These are phyloP conservation scores for Sebastes taczanowskii DNA, from an alignment of 2,797 vertebrate species.

Conservation along the genomic window DNA sequence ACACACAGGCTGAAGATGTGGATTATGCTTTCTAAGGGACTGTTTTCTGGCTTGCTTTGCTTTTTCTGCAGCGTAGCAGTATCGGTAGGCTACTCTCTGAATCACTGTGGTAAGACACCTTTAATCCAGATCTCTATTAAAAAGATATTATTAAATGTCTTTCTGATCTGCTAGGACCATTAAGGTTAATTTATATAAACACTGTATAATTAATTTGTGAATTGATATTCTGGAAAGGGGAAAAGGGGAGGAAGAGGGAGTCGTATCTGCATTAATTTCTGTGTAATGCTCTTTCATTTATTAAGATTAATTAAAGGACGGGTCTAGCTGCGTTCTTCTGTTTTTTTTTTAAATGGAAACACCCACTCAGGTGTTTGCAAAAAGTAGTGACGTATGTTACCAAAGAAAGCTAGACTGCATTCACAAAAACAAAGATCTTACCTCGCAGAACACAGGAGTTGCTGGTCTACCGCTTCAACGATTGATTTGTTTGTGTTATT, in stretches of 20 bases:
- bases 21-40: constrained; percentile 28
- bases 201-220: constrained; percentile 1
- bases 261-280: not conserved
- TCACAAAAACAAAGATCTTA: fast-evolving
- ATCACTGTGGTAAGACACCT: constrained; percentile 59
- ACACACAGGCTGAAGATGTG: constrained; percentile 26
- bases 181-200: not conserved
- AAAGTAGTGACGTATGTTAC: no score
- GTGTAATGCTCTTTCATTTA: constrained; percentile 22
- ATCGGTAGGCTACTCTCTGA: constrained; percentile 4
- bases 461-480: no score
- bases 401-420: no score
- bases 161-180: not conserved
- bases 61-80: not conserved
- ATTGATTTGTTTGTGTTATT: no score
- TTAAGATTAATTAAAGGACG: not conserved
- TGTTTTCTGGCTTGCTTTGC: constrained; percentile 16
- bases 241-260: not conserved
- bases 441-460: no score
- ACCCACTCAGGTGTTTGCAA: no score
- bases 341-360: no score
- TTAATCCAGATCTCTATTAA: not conserved
- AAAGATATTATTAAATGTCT: not conserved
- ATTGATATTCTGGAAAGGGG: not conserved
- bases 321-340: not conserved